Evolutionary conservation across 2,797 vertebrate species (phyloP).

Genomic region (Adelosebastes latens): DNA sequence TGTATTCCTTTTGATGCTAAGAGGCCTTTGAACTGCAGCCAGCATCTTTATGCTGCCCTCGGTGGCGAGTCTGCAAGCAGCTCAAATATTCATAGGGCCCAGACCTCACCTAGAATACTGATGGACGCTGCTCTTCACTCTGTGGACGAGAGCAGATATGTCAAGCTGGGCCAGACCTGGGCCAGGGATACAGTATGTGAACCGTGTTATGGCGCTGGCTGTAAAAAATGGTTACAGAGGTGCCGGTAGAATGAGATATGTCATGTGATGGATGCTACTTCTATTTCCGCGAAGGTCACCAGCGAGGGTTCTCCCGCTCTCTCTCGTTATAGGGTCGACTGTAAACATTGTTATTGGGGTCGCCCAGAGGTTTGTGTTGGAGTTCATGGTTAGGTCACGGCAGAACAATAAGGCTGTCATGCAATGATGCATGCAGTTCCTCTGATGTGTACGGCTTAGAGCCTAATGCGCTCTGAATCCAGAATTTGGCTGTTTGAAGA

Average conservation of each 20-base stretch:
- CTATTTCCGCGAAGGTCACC: constrained; percentile 52
- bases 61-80: constrained; percentile 47
- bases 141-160: constrained; percentile 30
- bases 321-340: constrained; percentile 6
- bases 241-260: constrained; percentile 30
- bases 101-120: constrained; percentile 67
- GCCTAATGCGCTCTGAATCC: background rate
- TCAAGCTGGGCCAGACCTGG: constrained; percentile 21
- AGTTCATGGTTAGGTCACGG: constrained; percentile 53
- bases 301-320: background rate
- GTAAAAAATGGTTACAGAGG: constrained; percentile 53
- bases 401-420: constrained; percentile 3
- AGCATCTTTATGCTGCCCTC: constrained; percentile 55
- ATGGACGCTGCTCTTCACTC: constrained; percentile 34
- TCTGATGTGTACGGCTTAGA: background rate
- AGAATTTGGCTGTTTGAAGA: constrained; percentile 10
- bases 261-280: constrained; percentile 46
- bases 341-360: constrained; percentile 55
- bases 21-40: constrained; percentile 76
- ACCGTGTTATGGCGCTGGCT: constrained; percentile 28
- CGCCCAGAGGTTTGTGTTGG: constrained; percentile 34
- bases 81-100: constrained; percentile 76
- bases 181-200: constrained; percentile 13
- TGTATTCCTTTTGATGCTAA: constrained; percentile 73
- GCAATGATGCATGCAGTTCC: background rate